A percentile compares a stretch with the other conserved stretches of the same genome.
These are phyloP conservation scores for Drosophila aldrichi DNA, from an alignment of 2,888 invertebrate genomes.

Conservation along the genomic window DNA sequence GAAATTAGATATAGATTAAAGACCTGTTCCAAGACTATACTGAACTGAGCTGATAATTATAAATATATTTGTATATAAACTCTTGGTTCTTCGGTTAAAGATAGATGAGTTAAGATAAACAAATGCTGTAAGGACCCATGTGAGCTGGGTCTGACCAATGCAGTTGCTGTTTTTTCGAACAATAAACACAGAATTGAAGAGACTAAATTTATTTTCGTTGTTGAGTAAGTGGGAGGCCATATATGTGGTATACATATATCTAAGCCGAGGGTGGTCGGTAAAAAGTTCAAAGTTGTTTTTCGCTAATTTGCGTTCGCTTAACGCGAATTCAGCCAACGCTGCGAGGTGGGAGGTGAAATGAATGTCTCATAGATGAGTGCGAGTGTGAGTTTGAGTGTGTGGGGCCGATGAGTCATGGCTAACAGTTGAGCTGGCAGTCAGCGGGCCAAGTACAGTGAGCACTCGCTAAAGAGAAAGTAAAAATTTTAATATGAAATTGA, in stretches of 20 bases:
- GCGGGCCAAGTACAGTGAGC: background rate
- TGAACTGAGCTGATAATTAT: background rate
- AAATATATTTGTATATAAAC: background rate
- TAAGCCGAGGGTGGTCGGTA: slow-evolving; percentile 61
- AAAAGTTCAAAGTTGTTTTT: slow-evolving; percentile 25
- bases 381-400: slow-evolving; percentile 51
- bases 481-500: background rate
- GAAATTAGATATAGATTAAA: too few relatives aligned
- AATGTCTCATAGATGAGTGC: slow-evolving; percentile 58
- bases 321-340: slow-evolving; percentile 28
- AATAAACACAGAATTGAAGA: background rate
- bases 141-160: background rate
- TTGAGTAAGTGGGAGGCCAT: slow-evolving; percentile 69
- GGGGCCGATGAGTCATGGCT: slow-evolving; percentile 62
- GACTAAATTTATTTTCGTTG: slow-evolving; percentile 24
- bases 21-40: background rate
- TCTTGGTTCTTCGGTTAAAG: background rate
- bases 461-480: background rate
- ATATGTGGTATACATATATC: background rate
- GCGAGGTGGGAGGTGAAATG: slow-evolving; percentile 19
- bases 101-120: slow-evolving; percentile 2
- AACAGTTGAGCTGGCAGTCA: slow-evolving; percentile 9
- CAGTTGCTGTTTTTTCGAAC: slow-evolving; percentile 34
- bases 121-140: background rate
- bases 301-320: slow-evolving; percentile 63